Evolutionary conservation across 2,888 invertebrate genomes (phyloP), one percentile per base, ranked within the genome.

Genomic region (Drosophila anomalata): DNA sequence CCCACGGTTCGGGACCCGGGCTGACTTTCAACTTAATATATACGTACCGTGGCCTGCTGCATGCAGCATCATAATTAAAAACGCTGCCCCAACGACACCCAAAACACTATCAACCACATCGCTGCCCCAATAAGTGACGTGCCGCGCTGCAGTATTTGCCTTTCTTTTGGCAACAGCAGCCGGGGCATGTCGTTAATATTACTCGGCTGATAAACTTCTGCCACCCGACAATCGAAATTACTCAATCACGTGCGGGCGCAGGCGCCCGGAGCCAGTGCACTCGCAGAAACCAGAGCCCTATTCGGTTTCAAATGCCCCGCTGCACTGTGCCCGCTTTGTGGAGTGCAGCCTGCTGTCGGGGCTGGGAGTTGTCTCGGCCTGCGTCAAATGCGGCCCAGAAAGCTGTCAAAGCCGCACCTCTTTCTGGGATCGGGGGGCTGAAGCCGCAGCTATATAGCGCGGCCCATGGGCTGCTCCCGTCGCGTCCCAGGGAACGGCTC

Each of bases 211-310:
- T 84, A 84, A 84, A 84, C 84, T 84, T 84, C 84, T 84, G 84
- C 88, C 84, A 84, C 84, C 80, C 88, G 88, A 84, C 84, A 84
- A 84, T 84, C 84, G 74, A 88, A 84, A 84, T 88, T 84, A 84
- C 84, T 84, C 84, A 84, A 84, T 84, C 84, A 83, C 81, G 74
- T 70, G 71, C 66, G 63, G 69, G 44, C 66, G 82, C 47, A 66
- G 69, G 44, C 66, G 82, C 47, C 50, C 47, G 57, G 47, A 46
- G 51, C 22, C 22, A 9, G 12, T 42, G 44, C 63, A 62, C 63
- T 50, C 6, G 5, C 2, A 36, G 36, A 36, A 36, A 36, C n/a
- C 36, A n/a, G 36, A 2, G 36, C 36, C n/a, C 36, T n/a, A 36
- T 36, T 14, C 0, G 7, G 6, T 6, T n/a, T n/a, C 36, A 5